Evolutionary conservation across 2,113 vertebrate species (phyloP).

Genomic region (Tenrec ecaudatus): DNA sequence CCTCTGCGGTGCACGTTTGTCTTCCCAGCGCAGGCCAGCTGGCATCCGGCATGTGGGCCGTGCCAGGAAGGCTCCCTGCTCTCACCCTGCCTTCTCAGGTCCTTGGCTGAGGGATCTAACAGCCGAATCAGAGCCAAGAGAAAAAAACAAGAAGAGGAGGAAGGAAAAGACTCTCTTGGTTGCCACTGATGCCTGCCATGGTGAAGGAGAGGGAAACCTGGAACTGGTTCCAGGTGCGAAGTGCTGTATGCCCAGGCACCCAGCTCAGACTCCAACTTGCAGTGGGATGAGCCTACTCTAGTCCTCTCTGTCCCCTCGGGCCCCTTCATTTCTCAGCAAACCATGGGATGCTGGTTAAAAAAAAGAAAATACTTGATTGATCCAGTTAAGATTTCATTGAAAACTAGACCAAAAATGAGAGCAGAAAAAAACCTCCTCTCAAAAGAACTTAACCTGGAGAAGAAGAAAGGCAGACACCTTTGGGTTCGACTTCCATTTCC

Average conservation of each 20-base stretch:
- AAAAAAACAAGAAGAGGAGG: not conserved
- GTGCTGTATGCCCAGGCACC: not conserved
- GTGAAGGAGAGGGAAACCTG: not conserved
- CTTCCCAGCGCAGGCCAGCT: slow-evolving; percentile 63
- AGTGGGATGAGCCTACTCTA: accelerated
- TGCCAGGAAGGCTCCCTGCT: slow-evolving; percentile 71
- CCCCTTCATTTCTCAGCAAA: not conserved
- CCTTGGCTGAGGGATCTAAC: slow-evolving; percentile 75
- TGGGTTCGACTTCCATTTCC: not conserved
- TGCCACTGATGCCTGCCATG: slow-evolving; percentile 4
- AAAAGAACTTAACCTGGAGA: not conserved
- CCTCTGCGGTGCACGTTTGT: slow-evolving; percentile 31
- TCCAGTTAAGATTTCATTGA: not conserved
- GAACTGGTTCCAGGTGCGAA: slow-evolving; percentile 20
- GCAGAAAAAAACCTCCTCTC: not conserved
- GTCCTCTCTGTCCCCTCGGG: not conserved
- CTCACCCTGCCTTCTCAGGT: slow-evolving; percentile 70
- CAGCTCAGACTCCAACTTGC: not conserved
- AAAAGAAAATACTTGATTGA: not conserved
- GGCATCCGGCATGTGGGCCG: slow-evolving; percentile 48
- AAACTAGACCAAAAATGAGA: slow-evolving; percentile 15
- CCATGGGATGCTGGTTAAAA: not conserved
- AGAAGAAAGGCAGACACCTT: not conserved
- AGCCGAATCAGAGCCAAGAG: slow-evolving; percentile 63
- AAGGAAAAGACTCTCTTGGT: slow-evolving; percentile 37